A percentile compares a stretch with the other conserved stretches of the same genome.
phyloP scores from a whole-genome alignment of 2,113 vertebrate species.

The Ptilonorhynchus violaceus region DNA sequence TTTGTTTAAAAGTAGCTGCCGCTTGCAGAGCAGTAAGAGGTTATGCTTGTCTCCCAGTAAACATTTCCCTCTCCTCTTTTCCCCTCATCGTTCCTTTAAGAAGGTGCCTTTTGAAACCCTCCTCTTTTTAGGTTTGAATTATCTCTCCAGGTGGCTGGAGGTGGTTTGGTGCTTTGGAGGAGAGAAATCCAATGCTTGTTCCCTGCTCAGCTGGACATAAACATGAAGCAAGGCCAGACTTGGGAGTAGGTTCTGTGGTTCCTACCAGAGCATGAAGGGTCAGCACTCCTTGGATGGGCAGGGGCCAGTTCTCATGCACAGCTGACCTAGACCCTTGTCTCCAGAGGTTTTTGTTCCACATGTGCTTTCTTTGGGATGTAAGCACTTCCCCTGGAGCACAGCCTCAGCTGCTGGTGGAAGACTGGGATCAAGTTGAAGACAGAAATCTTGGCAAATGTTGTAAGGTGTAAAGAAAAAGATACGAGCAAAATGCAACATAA shows the following conservation, averaged over 20 bases:
- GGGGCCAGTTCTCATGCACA: not conserved
- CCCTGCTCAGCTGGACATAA: not conserved
- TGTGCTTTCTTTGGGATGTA: not conserved
- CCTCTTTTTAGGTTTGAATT: not conserved
- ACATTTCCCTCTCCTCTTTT: not conserved
- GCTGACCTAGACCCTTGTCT: not conserved
- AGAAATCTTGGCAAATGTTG: not conserved
- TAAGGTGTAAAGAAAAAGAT: not conserved
- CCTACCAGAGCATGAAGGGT: not conserved
- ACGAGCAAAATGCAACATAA: not conserved
- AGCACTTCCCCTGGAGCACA: not conserved
- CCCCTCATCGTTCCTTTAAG: not conserved
- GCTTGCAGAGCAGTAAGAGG: not conserved
- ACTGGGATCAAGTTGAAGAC: not conserved
- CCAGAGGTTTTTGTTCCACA: not conserved
- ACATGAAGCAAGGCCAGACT: not conserved
- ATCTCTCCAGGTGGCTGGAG: not conserved
- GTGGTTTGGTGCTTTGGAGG: not conserved
- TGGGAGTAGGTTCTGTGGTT: not conserved
- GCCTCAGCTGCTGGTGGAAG: not conserved
- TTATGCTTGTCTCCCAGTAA: not conserved
- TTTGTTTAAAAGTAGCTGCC: not conserved
- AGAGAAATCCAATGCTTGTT: accelerated
- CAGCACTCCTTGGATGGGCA: not conserved
- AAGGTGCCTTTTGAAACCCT: not conserved